Evolutionary conservation across 35 echinoderm and acorn worm species (phyloP).

Genomic region (Apostichopus californicus): DNA sequence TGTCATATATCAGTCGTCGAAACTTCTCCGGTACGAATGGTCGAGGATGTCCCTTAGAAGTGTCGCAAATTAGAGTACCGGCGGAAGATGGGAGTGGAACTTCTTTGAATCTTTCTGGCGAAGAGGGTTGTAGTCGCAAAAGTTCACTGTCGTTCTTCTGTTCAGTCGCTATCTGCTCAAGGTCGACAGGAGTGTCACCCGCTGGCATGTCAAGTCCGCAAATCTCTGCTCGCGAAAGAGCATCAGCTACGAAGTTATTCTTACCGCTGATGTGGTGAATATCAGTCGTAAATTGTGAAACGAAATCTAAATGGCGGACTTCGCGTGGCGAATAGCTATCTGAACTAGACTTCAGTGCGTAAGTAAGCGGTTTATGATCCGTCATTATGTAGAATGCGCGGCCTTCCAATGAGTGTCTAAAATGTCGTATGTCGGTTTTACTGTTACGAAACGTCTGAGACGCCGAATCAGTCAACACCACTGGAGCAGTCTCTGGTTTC

Average conservation of each 20-base stretch:
- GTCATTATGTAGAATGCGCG: neutral
- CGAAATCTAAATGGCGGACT: neutral
- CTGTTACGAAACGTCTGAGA: constrained; percentile 15
- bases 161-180: neutral
- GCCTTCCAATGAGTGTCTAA: constrained; percentile 48
- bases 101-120: too few species aligned
- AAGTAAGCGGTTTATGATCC: constrained; percentile 19
- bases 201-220: neutral
- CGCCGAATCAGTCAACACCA: neutral
- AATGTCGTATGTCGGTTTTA: constrained; percentile 52
- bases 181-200: neutral
- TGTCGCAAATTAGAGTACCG: too few species aligned
- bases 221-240: neutral
- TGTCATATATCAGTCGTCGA: constrained; percentile 4
- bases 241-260: neutral
- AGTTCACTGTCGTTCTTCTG: too few species aligned
- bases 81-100: too few species aligned
- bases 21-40: neutral
- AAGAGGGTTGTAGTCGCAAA: too few species aligned
- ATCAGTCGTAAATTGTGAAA: neutral
- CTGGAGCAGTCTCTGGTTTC: neutral
- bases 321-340: constrained; percentile 54
- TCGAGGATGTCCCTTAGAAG: too few species aligned
- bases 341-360: constrained; percentile 32
- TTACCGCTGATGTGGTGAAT: neutral